Percentiles rank a stretch among this genome's conserved stretches.
These are phyloP conservation scores for Halcyon badia DNA, from an alignment of 2,797 vertebrate genomes.

Conservation along the genomic window DNA sequence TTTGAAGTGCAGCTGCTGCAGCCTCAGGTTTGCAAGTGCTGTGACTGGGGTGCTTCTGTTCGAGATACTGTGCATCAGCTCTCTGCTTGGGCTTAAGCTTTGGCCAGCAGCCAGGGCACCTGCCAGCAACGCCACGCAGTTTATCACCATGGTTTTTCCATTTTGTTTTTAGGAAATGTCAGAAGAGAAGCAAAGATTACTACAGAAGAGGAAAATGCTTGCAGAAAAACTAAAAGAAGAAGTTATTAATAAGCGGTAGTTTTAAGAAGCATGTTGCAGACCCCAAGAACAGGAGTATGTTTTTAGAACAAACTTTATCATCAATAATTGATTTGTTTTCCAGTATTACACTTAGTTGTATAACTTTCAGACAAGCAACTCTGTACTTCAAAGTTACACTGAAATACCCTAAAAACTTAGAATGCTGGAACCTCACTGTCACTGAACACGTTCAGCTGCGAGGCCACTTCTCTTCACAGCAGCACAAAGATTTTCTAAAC, in stretches of 20 bases:
- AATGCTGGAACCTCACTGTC: neutral
- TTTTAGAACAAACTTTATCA: conserved; percentile 67
- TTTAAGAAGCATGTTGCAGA: conserved; percentile 5
- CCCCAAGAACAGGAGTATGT: neutral
- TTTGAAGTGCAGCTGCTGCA: neutral
- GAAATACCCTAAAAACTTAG: neutral
- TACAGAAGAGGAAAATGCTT: conserved; percentile 92
- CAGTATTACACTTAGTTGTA: conserved; percentile 20
- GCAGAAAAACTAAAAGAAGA: conserved; percentile 98
- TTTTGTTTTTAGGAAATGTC: conserved; percentile 86
- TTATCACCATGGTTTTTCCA: neutral
- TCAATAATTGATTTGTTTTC: conserved; percentile 50
- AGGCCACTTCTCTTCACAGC: neutral
- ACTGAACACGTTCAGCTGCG: fast-evolving
- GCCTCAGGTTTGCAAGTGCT: neutral
- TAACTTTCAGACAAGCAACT: neutral
- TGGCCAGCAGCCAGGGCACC: fast-evolving
- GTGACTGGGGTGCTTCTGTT: neutral
- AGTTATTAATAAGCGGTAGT: conserved; percentile 92
- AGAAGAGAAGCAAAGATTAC: conserved; percentile 90
- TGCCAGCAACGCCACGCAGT: neutral
- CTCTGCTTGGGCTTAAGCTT: fast-evolving
- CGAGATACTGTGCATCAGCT: neutral
- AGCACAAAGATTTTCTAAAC: neutral
- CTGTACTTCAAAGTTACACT: neutral